Evolutionary conservation across 30 jellyfish, hydroid and myxozoan genomes (phyloP).

Genomic region (Cassiopea xamachana): DNA sequence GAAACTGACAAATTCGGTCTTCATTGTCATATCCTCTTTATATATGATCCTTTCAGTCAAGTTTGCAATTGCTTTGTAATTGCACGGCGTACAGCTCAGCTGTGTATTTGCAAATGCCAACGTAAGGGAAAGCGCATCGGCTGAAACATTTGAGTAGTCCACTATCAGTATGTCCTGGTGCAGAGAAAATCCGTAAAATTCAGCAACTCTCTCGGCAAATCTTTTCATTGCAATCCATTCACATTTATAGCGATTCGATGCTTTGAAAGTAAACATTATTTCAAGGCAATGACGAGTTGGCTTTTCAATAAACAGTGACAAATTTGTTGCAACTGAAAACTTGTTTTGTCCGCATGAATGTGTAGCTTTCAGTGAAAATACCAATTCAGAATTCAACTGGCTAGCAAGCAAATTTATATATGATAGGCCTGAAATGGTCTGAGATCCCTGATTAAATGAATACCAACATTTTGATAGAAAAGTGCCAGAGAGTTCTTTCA

Average conservation of each 20-base stretch:
- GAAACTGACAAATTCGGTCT: slow-evolving; percentile 1
- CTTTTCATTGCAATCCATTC: slow-evolving; percentile 27
- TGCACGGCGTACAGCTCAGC: slow-evolving; percentile 40
- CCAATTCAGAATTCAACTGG: background rate
- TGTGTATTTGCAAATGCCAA: background rate
- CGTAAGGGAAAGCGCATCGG: background rate
- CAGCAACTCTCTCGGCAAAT: slow-evolving; percentile 36
- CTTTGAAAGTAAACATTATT: slow-evolving; percentile 3
- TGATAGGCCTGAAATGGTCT: slow-evolving; percentile 29
- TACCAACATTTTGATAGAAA: slow-evolving; percentile 46
- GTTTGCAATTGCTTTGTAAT: background rate
- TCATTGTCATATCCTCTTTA: background rate
- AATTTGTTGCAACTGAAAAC: slow-evolving; percentile 1
- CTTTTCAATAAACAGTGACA: slow-evolving; percentile 10
- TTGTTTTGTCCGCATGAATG: background rate
- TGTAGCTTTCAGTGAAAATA: slow-evolving; percentile 35
- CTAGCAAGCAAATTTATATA: background rate
- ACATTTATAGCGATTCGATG: background rate
- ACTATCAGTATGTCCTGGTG: slow-evolving; percentile 10
- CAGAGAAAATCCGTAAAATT: slow-evolving; percentile 18
- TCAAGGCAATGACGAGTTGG: slow-evolving; percentile 41
- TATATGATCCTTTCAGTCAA: slow-evolving; percentile 1
- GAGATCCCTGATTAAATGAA: slow-evolving; percentile 18
- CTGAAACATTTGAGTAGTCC: slow-evolving; percentile 1
- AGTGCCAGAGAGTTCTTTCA: slow-evolving; percentile 8